Conservation (phyloP, 2,888 invertebrate species). For the Drosophila sordidapex region DNA sequence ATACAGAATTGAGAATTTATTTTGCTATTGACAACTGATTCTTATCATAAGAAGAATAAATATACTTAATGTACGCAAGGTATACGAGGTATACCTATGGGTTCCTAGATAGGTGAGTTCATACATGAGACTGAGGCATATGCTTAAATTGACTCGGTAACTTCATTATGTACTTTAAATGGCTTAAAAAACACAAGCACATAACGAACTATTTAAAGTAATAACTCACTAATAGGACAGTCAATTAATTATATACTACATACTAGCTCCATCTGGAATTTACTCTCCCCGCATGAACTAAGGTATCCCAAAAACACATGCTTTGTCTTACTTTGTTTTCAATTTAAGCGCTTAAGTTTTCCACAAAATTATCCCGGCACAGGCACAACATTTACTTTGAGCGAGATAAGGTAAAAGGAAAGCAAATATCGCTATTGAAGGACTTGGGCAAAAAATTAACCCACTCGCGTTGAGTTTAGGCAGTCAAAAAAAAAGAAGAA, state of each 20-base stretch:
- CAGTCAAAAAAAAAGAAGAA: not conserved
- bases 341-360: constrained; percentile 6
- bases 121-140: not conserved
- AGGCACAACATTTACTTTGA: constrained; percentile 17
- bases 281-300: not conserved
- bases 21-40: not conserved
- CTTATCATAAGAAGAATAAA: not conserved
- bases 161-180: not conserved
- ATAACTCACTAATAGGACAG: not conserved
- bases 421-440: constrained; percentile 24
- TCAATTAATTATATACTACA: too few relatives aligned
- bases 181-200: not conserved
- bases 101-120: not conserved
- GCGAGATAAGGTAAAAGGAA: constrained; percentile 10
- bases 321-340: not conserved
- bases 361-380: constrained; percentile 4
- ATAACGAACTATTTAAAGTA: not conserved
- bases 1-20: not conserved
- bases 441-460: constrained; percentile 51
- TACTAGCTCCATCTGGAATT: not conserved
- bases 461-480: constrained; percentile 30
- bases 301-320: not conserved
- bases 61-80: not conserved
- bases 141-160: not conserved
- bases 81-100: not conserved